Conservation (phyloP, 2,888 invertebrate genomes). For the Philopedon plagiatum region DNA sequence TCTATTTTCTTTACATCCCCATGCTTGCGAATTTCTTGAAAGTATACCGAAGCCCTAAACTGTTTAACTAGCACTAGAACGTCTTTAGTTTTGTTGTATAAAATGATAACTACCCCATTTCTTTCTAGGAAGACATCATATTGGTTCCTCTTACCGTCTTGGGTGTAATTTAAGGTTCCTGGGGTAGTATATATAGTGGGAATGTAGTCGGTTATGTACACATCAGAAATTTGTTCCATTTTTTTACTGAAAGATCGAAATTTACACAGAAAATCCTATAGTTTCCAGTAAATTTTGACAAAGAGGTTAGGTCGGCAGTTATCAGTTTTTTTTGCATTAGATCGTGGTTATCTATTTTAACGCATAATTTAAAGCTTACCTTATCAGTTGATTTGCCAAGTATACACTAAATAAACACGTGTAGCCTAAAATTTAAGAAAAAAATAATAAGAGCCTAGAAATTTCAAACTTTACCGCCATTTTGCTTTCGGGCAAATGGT, state of each 20-base stretch:
- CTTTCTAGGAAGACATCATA: conserved; percentile 87
- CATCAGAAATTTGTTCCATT: conserved; percentile 63
- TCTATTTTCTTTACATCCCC: conserved; percentile 71
- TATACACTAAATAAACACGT: not conserved
- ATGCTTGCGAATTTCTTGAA: conserved; percentile 72
- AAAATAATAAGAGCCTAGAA: not conserved
- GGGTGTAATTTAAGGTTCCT: conserved; percentile 78
- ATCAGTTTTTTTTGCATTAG: not conserved
- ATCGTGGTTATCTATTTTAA: no score
- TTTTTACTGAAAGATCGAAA: not conserved
- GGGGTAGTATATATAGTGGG: conserved; percentile 77
- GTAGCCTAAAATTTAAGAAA: no score
- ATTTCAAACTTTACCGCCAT: not conserved
- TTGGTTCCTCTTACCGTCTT: conserved; percentile 79
- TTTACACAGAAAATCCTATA: not conserved
- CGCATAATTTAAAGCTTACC: not conserved
- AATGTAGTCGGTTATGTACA: conserved; percentile 63
- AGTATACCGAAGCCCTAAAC: conserved; percentile 90
- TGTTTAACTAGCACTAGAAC: conserved; percentile 89
- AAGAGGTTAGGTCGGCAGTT: not conserved
- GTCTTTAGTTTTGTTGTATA: conserved; percentile 83
- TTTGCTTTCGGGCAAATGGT: not conserved
- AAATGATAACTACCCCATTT: conserved; percentile 86
- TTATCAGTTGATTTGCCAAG: not conserved
- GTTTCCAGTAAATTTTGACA: not conserved